A percentile compares a stretch with the other conserved stretches of the same genome.
phyloP scores from a whole-genome alignment of 1,140 invertebrate genomes.

The Drosophila grimshawi region DNA sequence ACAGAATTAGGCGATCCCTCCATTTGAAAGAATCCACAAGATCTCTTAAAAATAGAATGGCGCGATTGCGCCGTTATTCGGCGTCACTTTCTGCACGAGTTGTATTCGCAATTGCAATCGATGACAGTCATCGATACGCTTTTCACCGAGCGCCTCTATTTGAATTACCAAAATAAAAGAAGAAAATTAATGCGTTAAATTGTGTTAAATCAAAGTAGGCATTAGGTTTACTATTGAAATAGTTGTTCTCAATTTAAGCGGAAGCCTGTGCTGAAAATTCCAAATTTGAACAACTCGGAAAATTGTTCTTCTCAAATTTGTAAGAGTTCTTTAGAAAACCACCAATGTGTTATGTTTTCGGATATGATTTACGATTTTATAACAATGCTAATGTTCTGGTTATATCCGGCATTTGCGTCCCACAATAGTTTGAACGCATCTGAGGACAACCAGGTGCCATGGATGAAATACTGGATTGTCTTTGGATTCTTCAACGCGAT shows the following conservation, averaged over 20 bases:
- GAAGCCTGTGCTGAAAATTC: no score
- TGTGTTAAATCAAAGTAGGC: no score
- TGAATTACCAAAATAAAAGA: no score
- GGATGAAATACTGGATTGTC: constrained; percentile 74
- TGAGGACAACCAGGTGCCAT: constrained; percentile 92
- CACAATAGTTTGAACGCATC: constrained; percentile 87
- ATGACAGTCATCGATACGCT: background rate
- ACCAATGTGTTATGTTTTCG: background rate
- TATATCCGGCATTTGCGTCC: constrained; percentile 86
- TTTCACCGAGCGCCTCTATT: no score
- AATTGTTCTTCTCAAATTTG: background rate
- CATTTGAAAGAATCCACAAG: constrained; percentile 1
- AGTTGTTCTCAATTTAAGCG: no score
- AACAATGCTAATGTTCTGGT: constrained; percentile 51
- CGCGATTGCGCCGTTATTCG: background rate
- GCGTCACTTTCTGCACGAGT: background rate
- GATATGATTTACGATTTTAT: constrained; percentile 22
- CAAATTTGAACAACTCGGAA: background rate
- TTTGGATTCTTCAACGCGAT: constrained; percentile 48
- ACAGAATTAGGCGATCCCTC: constrained; percentile 1
- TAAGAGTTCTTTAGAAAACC: constrained; percentile 1
- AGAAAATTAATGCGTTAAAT: no score
- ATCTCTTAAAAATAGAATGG: background rate
- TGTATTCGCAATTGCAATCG: background rate
- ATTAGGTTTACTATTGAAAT: no score